phyloP scores from a whole-genome alignment of 2,888 invertebrate genomes.

The Mellilla xanthometata region DNA sequence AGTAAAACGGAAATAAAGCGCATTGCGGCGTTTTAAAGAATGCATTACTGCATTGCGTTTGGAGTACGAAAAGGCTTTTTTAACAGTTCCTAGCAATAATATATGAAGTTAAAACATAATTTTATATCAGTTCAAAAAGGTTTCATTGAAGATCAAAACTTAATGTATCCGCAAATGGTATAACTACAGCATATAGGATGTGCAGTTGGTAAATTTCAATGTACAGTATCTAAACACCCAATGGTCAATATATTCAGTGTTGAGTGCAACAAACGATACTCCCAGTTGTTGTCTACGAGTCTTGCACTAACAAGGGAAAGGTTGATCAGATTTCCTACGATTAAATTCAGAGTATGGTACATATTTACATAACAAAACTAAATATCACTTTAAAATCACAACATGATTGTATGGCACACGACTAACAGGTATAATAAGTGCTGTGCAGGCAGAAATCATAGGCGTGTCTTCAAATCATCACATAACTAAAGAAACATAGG shows the following conservation, averaged over 20 bases:
- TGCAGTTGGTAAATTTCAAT: not conserved
- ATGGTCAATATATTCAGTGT: conserved; percentile 20
- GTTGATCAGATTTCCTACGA: conserved; percentile 60
- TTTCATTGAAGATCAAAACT: too few species aligned
- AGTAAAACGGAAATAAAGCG: too few species aligned
- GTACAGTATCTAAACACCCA: conserved; percentile 4
- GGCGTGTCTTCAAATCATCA: conserved; percentile 72
- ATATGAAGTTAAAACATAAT: too few species aligned
- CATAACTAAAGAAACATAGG: conserved; percentile 52
- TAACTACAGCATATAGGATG: too few species aligned
- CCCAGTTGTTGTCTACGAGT: conserved; percentile 25
- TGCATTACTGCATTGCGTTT: too few species aligned
- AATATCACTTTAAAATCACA: conserved; percentile 82
- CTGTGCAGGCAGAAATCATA: conserved; percentile 34
- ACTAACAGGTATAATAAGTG: conserved; percentile 64
- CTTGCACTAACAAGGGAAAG: conserved; percentile 49
- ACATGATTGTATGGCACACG: conserved; percentile 81
- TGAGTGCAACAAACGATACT: conserved; percentile 24
- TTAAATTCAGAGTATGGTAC: conserved; percentile 76
- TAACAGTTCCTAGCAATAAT: too few species aligned
- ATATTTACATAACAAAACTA: conserved; percentile 81
- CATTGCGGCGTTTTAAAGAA: too few species aligned
- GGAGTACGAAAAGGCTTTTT: too few species aligned
- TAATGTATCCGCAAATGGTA: too few species aligned
- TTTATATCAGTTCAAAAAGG: too few species aligned